Conservation (phyloP, 2,888 invertebrate genomes). For the Rhamphomyia laevipes region DNA sequence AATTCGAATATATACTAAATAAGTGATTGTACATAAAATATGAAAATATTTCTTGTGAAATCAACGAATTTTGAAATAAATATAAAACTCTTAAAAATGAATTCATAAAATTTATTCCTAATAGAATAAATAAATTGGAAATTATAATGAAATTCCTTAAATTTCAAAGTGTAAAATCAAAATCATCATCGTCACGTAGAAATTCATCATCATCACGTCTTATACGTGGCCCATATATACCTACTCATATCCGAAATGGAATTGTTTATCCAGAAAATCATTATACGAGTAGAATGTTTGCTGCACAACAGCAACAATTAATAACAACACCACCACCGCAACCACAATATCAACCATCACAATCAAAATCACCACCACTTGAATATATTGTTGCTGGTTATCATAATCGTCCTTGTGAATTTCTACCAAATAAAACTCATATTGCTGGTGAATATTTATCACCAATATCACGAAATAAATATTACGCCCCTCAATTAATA, state of each 20-base stretch:
- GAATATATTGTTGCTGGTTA: background rate
- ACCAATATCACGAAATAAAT: conserved; percentile 17
- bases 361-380: background rate
- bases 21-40: background rate
- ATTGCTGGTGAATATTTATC: conserved; percentile 33
- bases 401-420: conserved; percentile 1
- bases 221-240: conserved; percentile 3
- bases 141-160: conserved; percentile 12
- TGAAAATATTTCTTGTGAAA: background rate
- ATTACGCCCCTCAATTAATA: background rate
- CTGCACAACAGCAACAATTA: background rate
- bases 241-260: conserved; percentile 15
- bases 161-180: conserved; percentile 33
- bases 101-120: too few relatives aligned
- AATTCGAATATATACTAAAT: background rate
- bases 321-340: background rate
- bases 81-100: background rate
- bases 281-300: background rate
- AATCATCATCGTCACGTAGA: conserved; percentile 12
- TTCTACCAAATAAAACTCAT: conserved; percentile 30
- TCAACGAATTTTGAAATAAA: background rate
- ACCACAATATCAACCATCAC: background rate
- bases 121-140: background rate
- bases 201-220: conserved; percentile 2
- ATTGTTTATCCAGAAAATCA: conserved; percentile 2